A percentile compares a stretch with the other conserved stretches of the same genome.
Evolutionary conservation across 2,797 vertebrate species (phyloP).

Genomic region (Acipenser ruthenus): DNA sequence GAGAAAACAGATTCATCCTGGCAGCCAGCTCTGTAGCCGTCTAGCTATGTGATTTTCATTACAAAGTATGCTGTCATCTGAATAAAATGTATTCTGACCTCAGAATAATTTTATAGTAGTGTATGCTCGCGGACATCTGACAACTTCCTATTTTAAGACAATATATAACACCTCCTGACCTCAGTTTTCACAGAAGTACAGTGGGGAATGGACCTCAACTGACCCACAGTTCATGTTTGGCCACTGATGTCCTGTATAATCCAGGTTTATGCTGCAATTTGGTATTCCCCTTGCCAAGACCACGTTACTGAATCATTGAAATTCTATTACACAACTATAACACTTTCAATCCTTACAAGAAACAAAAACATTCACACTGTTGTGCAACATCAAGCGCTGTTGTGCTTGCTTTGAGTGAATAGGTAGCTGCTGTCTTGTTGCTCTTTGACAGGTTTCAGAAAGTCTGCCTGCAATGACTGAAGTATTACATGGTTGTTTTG

Average conservation of each 20-base stretch:
- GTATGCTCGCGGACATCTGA: constrained; percentile 34
- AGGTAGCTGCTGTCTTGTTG: too few relatives aligned
- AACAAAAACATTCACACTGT: too few relatives aligned
- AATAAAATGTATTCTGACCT: constrained; percentile 26
- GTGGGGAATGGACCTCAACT: constrained; percentile 27
- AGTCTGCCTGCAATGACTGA: too few relatives aligned
- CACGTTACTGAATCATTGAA: too few relatives aligned
- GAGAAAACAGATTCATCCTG: not conserved
- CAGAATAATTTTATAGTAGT: constrained; percentile 30
- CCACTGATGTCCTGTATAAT: not conserved
- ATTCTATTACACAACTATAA: too few relatives aligned
- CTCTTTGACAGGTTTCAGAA: too few relatives aligned
- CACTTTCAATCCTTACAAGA: too few relatives aligned
- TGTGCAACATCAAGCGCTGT: too few relatives aligned
- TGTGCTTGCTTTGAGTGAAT: too few relatives aligned
- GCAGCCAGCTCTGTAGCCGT: constrained; percentile 7
- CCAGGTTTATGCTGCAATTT: too few relatives aligned
- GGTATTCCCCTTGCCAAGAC: too few relatives aligned
- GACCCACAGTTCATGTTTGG: not conserved
- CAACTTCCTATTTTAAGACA: constrained; percentile 42
- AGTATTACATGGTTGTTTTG: too few relatives aligned
- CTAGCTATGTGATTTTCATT: constrained; percentile 13
- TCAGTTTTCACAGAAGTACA: constrained; percentile 46
- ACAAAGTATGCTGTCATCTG: not conserved
- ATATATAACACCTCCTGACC: constrained; percentile 36